phyloP scores from a whole-genome alignment of 2,113 vertebrate species.

The cat (Felis catus) region F.catus_Fca126_mat1.0 CM031417.1:9106501-9107000 shows the following conservation, averaged over 20 bases:
- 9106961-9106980: neutral
- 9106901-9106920: neutral
- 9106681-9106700: neutral
- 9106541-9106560: neutral
- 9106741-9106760: neutral
- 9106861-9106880: neutral
- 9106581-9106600: neutral
- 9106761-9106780: neutral
- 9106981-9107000: neutral
- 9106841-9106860: neutral
- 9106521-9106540: neutral
- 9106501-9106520: neutral
- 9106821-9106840: neutral
- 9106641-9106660: neutral
- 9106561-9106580: neutral
- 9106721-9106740: neutral
- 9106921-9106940: neutral
- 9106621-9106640: neutral
- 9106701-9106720: neutral
- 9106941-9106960: neutral
- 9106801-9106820: neutral
- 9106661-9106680: neutral
- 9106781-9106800: neutral
- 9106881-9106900: fast-evolving
- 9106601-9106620: neutral